Percentiles rank a stretch among this genome's conserved stretches.
phyloP scores from a whole-genome alignment of 1,140 invertebrate genomes.

The Caenorhabditis brenneri region DNA sequence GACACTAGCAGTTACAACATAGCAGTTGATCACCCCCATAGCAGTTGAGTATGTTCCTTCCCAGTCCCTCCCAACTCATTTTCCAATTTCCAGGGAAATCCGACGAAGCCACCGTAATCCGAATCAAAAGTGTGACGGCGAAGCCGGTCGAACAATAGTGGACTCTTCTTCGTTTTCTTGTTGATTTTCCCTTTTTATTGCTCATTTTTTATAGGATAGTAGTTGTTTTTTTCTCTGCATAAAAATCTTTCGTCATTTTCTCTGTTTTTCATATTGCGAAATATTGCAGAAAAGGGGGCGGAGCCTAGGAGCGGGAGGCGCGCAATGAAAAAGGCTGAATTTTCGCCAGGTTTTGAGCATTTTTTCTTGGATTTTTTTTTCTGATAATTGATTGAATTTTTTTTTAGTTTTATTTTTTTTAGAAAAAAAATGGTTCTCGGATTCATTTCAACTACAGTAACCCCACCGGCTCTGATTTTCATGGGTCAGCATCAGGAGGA shows the following conservation, averaged over 20 bases:
- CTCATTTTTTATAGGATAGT: neutral
- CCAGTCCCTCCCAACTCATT: no score
- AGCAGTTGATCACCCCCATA: no score
- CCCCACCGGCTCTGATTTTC: conserved; percentile 85
- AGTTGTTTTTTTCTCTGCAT: neutral
- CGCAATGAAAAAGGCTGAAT: no score
- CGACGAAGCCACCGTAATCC: conserved; percentile 29
- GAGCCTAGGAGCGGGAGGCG: neutral
- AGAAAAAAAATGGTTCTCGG: conserved; percentile 63
- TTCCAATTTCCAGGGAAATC: conserved; percentile 58
- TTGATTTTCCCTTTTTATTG: neutral
- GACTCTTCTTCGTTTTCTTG: neutral
- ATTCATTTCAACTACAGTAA: conserved; percentile 76
- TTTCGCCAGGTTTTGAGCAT: no score
- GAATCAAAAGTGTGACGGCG: conserved; percentile 44
- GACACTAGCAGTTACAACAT: no score
- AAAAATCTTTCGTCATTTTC: neutral
- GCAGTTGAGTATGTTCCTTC: no score
- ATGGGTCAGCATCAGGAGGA: conserved; percentile 96
- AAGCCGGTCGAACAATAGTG: neutral
- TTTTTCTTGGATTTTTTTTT: no score
- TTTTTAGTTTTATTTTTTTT: no score
- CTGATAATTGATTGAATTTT: no score
- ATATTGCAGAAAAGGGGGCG: neutral
- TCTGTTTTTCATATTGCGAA: neutral